Percentiles rank a stretch among this genome's conserved stretches.
phyloP scores from a whole-genome alignment of 2,113 vertebrate species.

The Alces alces region DNA sequence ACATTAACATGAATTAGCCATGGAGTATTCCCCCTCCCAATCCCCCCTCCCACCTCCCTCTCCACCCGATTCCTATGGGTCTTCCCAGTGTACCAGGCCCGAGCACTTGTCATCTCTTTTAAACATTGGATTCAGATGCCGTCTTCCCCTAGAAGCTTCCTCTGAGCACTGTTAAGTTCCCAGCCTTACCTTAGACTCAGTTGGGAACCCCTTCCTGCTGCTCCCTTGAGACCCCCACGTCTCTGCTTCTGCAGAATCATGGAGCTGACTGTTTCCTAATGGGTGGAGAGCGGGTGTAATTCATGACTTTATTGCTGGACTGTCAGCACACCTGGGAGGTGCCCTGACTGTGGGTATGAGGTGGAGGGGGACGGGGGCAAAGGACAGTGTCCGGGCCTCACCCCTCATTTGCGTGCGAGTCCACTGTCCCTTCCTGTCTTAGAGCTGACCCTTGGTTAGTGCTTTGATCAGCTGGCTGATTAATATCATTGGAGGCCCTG shows the following conservation, averaged over 20 bases:
- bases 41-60: too few relatives aligned
- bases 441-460: not conserved
- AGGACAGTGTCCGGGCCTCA: not conserved
- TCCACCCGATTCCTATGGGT: too few relatives aligned
- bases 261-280: not conserved
- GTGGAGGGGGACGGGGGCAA: not conserved
- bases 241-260: too few relatives aligned
- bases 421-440: not conserved
- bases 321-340: not conserved
- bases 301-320: not conserved
- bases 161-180: not conserved
- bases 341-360: not conserved
- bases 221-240: rapidly evolving
- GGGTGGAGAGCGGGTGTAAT: not conserved
- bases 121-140: not conserved
- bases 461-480: not conserved
- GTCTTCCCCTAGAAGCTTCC: not conserved
- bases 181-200: not conserved
- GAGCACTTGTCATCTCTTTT: not conserved
- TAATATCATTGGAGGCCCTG: too few relatives aligned
- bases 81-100: too few relatives aligned
- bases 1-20: too few relatives aligned
- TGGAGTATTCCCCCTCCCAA: too few relatives aligned
- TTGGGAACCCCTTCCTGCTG: rapidly evolving
- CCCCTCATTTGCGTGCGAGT: not conserved